Percentiles rank a stretch among this genome's conserved stretches.
Conservation (phyloP, 2,797 vertebrate species). For the Hylomyscus alleni region DNA sequence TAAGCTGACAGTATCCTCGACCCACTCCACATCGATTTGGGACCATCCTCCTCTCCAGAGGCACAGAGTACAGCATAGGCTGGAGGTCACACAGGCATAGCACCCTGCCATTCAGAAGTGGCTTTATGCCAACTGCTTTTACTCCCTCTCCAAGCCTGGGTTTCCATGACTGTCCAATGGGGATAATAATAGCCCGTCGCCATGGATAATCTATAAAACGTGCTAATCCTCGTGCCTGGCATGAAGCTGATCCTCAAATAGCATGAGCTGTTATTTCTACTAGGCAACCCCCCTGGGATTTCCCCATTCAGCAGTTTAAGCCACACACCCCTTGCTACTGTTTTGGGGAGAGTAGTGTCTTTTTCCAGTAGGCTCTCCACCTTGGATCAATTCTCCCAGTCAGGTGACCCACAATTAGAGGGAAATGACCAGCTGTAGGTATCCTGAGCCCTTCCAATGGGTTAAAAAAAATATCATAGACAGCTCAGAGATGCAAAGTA, state of each 20-base stretch:
- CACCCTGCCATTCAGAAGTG: background rate
- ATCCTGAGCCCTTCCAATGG: background rate
- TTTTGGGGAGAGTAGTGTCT: background rate
- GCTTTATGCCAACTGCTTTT: background rate
- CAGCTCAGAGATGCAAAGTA: background rate
- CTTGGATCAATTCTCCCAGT: background rate
- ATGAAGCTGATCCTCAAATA: background rate
- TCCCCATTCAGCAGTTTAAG: background rate
- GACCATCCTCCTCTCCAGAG: background rate
- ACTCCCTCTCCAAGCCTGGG: background rate
- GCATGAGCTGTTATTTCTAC: constrained; percentile 55
- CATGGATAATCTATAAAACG: constrained; percentile 65
- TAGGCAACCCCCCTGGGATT: background rate
- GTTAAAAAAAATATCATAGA: background rate
- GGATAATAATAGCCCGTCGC: background rate
- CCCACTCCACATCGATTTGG: background rate
- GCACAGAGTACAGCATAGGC: background rate
- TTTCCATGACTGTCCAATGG: background rate
- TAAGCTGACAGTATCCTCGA: background rate
- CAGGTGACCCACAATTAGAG: constrained; percentile 44
- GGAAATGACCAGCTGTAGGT: background rate
- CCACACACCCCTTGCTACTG: constrained; percentile 24
- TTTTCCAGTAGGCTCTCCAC: background rate
- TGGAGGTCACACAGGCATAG: background rate
- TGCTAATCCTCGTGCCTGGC: constrained; percentile 48